phyloP scores from a whole-genome alignment of 2,797 vertebrate genomes.

The Phrynocephalus forsythii region DNA sequence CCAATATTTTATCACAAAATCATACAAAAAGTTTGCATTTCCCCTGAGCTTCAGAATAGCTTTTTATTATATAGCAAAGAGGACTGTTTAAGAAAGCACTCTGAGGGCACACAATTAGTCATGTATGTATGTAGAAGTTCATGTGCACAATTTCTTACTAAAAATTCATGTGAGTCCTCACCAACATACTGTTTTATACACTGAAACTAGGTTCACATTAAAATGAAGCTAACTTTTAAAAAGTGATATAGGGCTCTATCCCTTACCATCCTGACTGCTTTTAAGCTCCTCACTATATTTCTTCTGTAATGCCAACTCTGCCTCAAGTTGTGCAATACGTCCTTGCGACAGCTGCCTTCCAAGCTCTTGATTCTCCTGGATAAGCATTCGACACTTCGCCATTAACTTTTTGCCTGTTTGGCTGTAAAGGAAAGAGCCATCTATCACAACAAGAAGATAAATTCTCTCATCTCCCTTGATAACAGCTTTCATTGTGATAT shows the following conservation, averaged over 20 bases:
- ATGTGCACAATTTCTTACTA: neutral
- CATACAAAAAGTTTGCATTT: neutral
- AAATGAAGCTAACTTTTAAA: constrained; percentile 34
- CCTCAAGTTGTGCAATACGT: constrained; percentile 98
- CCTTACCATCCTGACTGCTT: constrained; percentile 99
- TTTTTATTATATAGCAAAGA: neutral
- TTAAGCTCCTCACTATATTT: constrained; percentile 99
- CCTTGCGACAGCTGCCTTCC: constrained; percentile 99
- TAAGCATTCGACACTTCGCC: constrained; percentile 99
- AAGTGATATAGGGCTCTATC: constrained; percentile 45
- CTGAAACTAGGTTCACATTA: neutral
- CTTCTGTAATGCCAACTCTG: constrained; percentile 98
- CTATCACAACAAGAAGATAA: constrained; percentile 92
- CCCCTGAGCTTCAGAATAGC: neutral
- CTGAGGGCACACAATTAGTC: neutral
- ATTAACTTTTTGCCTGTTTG: constrained; percentile 99
- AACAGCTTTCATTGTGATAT: constrained; percentile 65
- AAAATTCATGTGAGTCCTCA: neutral
- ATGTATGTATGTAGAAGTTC: neutral
- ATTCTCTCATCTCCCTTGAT: constrained; percentile 71
- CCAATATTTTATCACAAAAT: neutral
- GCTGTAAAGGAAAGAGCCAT: constrained; percentile 99
- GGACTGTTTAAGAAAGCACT: neutral
- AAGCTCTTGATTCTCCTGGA: constrained; percentile 99
- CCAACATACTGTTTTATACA: neutral